Base-by-base conservation (phyloP, 2,888 invertebrate genomes). In the Frankliniella fusca region DNA sequence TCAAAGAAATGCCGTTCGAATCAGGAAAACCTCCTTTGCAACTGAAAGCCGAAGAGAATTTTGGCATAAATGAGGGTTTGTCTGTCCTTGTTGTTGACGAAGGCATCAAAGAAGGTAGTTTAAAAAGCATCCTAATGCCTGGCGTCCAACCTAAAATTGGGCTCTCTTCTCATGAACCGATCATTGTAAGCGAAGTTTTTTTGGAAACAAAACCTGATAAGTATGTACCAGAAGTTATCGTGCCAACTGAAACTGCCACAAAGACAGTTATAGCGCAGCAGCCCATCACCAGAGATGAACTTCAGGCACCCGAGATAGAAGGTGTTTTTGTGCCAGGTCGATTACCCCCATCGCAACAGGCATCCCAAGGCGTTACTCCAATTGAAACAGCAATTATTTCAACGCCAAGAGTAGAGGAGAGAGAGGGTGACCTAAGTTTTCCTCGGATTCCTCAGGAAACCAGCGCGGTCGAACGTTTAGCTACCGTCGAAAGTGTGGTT, bases 191-290 rank as follows among this genome's bases (percentile, higher is more conserved):
- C 82, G 93, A 94, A 89, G 91, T 93, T 48, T 90, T 92, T 85
- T 88, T 93, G 3, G 93, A 93, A 88, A 92, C 92, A 83, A 93
- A 93, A 87, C 93, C 94, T 12, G 93, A 93, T 20, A 94, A 94
- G 88, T 94, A 94, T 86, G 92, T 94, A 86, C 94, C 94, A 5
- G 94, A 94, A 88, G 88, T 93, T 81, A 93, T 94, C 86, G 94
- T 94, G 2, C 93, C 94, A 0, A 94, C 94, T 3, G 94, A 95
- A 90, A 90, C 91, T 15, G 95, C 94, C 7, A 91, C 90, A 48
- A 90, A 91, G 87, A 90, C 91, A 83, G 88, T 94, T 0, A 89
- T 93, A 50, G 89, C 93, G 18, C 93, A 92, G 86, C 92, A 93
- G 87, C 87, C 93, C 80, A 88, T 91, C 8, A 86, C 85, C 0